These are phyloP conservation scores for Cataglyphis livida DNA, from an alignment of 2,888 invertebrate genomes.

Conservation along the genomic window DNA sequence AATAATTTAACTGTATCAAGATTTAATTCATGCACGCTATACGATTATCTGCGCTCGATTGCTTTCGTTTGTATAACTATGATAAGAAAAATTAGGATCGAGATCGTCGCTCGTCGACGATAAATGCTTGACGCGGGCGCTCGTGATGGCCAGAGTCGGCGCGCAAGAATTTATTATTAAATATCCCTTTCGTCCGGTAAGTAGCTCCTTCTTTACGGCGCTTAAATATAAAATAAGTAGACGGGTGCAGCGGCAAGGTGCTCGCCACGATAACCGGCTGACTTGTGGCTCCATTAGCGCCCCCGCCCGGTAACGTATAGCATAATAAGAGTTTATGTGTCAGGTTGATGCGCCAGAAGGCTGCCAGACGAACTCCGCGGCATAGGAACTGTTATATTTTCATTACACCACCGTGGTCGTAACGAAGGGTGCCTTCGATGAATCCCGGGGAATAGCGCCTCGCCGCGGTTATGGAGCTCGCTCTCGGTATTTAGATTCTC, in stretches of 20 bases:
- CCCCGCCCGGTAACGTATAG: conserved; percentile 84
- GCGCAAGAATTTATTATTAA: conserved; percentile 82
- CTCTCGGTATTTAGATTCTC: conserved; percentile 58
- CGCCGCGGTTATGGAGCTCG: conserved; percentile 54
- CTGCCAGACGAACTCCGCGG: conserved; percentile 84
- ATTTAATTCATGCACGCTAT: conserved; percentile 5
- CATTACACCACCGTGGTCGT: conserved; percentile 80
- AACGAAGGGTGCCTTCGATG: conserved; percentile 81
- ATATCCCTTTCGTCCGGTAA: conserved; percentile 82
- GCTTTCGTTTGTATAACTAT: neutral
- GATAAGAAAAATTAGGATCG: conserved; percentile 47
- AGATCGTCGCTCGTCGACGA: conserved; percentile 48
- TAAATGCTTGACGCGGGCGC: conserved; percentile 44
- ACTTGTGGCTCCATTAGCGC: conserved; percentile 86
- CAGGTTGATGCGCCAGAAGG: conserved; percentile 85
- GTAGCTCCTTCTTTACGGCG: conserved; percentile 85
- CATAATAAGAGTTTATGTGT: conserved; percentile 86
- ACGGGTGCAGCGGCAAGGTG: conserved; percentile 78
- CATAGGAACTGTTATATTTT: conserved; percentile 85
- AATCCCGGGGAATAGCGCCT: conserved; percentile 74
- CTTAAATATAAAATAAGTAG: conserved; percentile 86
- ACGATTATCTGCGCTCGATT: conserved; percentile 12
- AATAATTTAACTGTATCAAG: conserved; percentile 25
- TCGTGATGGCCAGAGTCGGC: conserved; percentile 53
- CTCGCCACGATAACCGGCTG: conserved; percentile 83